phyloP scores from a whole-genome alignment of 2,797 vertebrate species.

The Rhabdomys pumilio region DNA sequence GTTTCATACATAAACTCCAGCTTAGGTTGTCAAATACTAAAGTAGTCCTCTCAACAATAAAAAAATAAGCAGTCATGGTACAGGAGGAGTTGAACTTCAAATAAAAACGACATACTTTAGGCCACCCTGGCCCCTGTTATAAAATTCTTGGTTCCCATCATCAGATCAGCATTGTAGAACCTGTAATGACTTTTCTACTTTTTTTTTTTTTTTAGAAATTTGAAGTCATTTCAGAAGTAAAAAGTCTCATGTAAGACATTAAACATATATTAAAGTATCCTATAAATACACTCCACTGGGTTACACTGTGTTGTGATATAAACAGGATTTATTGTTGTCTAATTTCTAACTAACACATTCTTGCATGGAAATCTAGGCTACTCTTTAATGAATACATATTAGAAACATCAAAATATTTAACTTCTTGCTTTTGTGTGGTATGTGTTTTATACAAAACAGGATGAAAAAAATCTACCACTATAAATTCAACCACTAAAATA shows the following conservation, averaged over 20 bases:
- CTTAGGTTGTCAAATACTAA: not conserved
- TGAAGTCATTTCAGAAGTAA: conserved; percentile 37
- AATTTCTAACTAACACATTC: not conserved
- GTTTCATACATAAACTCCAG: not conserved
- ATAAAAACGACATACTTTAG: not conserved
- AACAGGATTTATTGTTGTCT: not conserved
- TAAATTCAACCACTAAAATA: not conserved
- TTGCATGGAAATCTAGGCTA: not conserved
- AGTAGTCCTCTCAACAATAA: not conserved
- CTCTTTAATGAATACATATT: not conserved
- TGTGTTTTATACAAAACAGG: not conserved
- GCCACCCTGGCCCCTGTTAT: not conserved
- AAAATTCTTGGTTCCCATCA: not conserved
- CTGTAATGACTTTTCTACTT: not conserved
- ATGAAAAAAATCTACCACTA: not conserved
- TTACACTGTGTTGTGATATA: not conserved
- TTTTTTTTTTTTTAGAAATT: not conserved
- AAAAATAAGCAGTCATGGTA: not conserved
- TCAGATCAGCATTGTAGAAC: not conserved
- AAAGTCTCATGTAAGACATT: not conserved
- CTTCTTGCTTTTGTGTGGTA: not conserved
- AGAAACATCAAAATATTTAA: not conserved
- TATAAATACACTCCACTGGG: not conserved
- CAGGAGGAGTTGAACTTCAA: not conserved
- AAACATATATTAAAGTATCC: not conserved